Base-by-base conservation (phyloP, 2,113 vertebrate genomes). In the Mesitornis unicolor region DNA sequence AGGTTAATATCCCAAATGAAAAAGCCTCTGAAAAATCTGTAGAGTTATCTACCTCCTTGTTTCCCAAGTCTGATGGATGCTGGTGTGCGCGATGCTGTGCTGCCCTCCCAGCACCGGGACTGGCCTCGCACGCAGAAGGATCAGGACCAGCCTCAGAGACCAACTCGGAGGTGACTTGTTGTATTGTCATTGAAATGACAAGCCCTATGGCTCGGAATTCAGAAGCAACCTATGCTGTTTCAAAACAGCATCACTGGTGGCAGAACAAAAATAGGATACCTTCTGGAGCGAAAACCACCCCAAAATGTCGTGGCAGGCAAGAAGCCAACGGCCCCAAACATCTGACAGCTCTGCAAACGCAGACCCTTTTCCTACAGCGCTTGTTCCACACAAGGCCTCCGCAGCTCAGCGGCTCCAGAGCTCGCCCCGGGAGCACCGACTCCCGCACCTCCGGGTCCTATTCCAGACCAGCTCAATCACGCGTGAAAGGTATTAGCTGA, bases 251-350 rank as follows among this genome's bases (percentile, higher is more conserved):
- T 56, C 80, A 86, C 71, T 36, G 42, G 40, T 69, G 80, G 76
- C 79, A 84, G 61, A 93, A 92, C 36, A 10, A 89, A 95, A 89
- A 45, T 26, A 92, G 45, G 61, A 71, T 36, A 51, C 14, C 70
- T 95, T 91, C 89, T 84, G 84, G 83, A 90, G 59, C 74, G 88
- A 77, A 95, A 94, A 81, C n/a, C 21, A 45, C 70, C 84, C 79
- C 82, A 85, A 96, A 91, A 85, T 3, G 38, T 59, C 42, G 25
- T 0, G 12, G 65, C 0, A 0, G 77, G 54, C 77, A 80, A 85
- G 78, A n/a, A 83, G 75, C 81, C 91, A 85, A 76, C 82, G 81
- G 53, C 60, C 78, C 50, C 53, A 42, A 16, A 84, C 73, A 68
- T 68, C 31, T 14, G 64, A 11, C 42, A 75, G 73, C 3, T 70